phyloP scores from a whole-genome alignment of 2,797 vertebrate species.

The Sebastes oblongus region DNA sequence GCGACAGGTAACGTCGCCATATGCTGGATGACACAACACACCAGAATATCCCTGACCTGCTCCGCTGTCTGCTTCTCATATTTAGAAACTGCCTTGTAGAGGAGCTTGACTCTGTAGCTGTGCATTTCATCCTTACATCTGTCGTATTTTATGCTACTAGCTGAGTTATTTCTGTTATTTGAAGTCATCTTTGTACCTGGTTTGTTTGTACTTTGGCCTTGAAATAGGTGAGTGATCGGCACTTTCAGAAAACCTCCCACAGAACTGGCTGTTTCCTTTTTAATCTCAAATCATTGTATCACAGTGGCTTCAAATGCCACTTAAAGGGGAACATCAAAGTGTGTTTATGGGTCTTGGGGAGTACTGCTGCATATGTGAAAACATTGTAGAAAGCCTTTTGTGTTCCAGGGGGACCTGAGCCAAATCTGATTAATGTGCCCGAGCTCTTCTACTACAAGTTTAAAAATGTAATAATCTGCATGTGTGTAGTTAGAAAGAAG shows the following conservation, averaged over 20 bases:
- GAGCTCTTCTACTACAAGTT: not conserved
- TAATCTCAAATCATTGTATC: conserved; percentile 12
- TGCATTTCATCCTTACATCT: conserved; percentile 13
- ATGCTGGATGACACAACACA: conserved; percentile 22
- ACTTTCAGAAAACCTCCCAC: not conserved
- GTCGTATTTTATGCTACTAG: not conserved
- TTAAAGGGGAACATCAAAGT: conserved; percentile 18
- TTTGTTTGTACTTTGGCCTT: conserved; percentile 7
- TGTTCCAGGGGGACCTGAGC: not conserved
- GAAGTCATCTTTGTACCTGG: not conserved
- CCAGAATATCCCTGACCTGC: conserved; percentile 19
- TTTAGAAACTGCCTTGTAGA: conserved; percentile 1
- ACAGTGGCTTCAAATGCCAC: not conserved
- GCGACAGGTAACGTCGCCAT: conserved; percentile 12
- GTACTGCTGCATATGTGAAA: not conserved
- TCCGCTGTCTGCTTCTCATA: not conserved
- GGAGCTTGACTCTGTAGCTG: not conserved
- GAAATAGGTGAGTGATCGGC: not conserved
- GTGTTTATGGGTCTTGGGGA: conserved; percentile 2
- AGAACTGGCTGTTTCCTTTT: conserved; percentile 7
- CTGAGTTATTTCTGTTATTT: not conserved
- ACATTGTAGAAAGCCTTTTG: not conserved
- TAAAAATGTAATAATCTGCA: not conserved
- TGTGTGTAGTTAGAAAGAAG: not conserved
- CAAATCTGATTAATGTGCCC: not conserved